A percentile compares a stretch with the other conserved stretches of the same genome.
Conservation (phyloP, 2,113 vertebrate genomes). For the Fulmarus glacialis region DNA sequence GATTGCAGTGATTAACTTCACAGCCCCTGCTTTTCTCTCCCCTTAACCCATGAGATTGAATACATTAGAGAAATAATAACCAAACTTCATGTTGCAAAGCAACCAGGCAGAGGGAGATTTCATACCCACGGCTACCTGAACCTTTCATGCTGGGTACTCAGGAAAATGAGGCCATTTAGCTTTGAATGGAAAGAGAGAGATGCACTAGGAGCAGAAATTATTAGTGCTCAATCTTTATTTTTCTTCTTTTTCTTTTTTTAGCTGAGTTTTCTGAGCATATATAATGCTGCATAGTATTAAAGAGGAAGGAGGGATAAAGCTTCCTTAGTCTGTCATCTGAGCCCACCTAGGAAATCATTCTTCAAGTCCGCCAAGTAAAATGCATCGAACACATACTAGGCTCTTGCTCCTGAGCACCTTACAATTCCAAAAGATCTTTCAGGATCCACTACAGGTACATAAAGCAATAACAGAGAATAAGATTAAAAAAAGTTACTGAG, state of each 20-base stretch:
- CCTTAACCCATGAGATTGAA: background rate
- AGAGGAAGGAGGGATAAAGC: background rate
- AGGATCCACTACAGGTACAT: background rate
- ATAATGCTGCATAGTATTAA: background rate
- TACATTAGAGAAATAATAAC: background rate
- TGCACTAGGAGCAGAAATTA: background rate
- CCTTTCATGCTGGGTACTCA: background rate
- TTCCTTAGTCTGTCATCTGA: background rate
- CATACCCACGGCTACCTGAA: background rate
- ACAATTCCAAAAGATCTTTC: background rate
- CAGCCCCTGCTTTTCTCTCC: background rate
- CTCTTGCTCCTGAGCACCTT: background rate
- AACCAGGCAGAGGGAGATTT: background rate
- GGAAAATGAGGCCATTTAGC: background rate
- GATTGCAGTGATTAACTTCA: constrained; percentile 11
- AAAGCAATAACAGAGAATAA: background rate
- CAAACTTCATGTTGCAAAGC: background rate
- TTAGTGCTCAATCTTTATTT: background rate
- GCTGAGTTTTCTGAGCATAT: background rate
- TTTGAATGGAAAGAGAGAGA: background rate
- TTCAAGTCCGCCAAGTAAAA: background rate
- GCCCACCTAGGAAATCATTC: background rate
- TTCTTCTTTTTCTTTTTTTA: background rate
- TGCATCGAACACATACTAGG: background rate
- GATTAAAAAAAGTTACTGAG: background rate